These are phyloP conservation scores for Bergia sp. DNA, from an alignment of 92 coral and sea anemone genomes.

Conservation along the genomic window DNA sequence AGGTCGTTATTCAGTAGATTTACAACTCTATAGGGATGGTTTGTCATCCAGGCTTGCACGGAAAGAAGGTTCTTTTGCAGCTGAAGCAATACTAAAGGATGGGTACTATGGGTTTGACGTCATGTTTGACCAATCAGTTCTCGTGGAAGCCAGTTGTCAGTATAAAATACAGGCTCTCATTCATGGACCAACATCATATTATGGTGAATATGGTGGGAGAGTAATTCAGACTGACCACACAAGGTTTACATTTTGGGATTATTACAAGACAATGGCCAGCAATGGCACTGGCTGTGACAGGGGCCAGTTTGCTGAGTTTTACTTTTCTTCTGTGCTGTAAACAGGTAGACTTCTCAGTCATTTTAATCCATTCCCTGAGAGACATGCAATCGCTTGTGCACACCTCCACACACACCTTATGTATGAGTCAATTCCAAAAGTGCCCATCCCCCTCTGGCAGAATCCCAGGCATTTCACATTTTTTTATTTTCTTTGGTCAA, in stretches of 20 bases:
- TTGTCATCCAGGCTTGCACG: conserved; percentile 15
- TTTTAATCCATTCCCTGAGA: too few species aligned
- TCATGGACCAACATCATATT: conserved; percentile 45
- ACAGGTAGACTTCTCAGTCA: too few species aligned
- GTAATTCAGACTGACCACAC: conserved; percentile 15
- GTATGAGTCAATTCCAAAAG: too few species aligned
- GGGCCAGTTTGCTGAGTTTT: conserved; percentile 51
- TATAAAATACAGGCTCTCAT: conserved; percentile 48
- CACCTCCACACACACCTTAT: too few species aligned
- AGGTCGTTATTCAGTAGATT: conserved; percentile 38
- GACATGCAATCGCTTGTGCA: too few species aligned
- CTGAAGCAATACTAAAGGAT: conserved; percentile 18
- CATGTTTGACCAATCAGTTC: conserved; percentile 53
- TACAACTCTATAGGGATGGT: conserved; percentile 36
- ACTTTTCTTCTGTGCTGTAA: conserved; percentile 1
- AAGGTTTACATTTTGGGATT: conserved; percentile 16
- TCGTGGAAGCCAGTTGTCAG: conserved; percentile 24
- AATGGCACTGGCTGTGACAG: conserved; percentile 12
- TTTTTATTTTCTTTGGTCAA: too few species aligned
- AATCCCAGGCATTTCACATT: too few species aligned
- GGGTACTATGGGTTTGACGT: conserved; percentile 52
- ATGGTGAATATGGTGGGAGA: conserved; percentile 46
- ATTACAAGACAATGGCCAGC: neutral
- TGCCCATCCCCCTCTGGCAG: too few species aligned
- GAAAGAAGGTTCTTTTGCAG: conserved; percentile 27